These are phyloP conservation scores for Agonopterix arenella DNA, from an alignment of 2,888 invertebrate genomes.

Conservation along the genomic window DNA sequence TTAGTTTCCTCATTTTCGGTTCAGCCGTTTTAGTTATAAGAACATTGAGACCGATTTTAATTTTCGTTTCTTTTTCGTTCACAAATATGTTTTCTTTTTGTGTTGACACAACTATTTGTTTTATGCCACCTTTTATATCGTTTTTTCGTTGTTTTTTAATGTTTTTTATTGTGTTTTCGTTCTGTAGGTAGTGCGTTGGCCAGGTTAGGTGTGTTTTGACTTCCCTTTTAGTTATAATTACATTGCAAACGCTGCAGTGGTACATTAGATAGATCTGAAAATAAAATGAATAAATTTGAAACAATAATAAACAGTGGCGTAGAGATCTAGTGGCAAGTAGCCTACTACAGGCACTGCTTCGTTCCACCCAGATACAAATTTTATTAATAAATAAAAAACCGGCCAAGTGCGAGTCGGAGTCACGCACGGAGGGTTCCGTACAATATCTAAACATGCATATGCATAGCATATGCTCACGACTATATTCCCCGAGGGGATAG, in stretches of 20 bases:
- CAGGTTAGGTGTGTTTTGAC: conserved; percentile 19
- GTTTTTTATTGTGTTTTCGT: conserved; percentile 4
- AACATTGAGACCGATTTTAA: conserved; percentile 8
- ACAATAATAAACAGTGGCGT: too few relatives aligned
- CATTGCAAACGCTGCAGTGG: conserved; percentile 37
- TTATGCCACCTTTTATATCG: conserved; percentile 12
- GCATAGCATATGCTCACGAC: too few relatives aligned
- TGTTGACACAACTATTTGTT: conserved; percentile 5
- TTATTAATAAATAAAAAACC: too few relatives aligned
- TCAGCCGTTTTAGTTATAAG: conserved; percentile 1
- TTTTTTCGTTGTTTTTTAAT: conserved; percentile 10
- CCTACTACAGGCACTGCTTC: too few relatives aligned
- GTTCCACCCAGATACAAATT: too few relatives aligned
- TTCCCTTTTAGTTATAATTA: conserved; percentile 16
- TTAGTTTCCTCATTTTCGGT: conserved; percentile 10
- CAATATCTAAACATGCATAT: too few relatives aligned
- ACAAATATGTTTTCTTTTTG: conserved; percentile 15
- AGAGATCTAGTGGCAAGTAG: too few relatives aligned
- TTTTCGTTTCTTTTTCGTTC: conserved; percentile 10
- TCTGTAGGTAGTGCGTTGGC: conserved; percentile 12
- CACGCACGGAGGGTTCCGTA: too few relatives aligned
- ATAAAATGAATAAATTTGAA: background rate
- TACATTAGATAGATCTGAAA: conserved; percentile 28
- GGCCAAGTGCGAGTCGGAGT: too few relatives aligned
- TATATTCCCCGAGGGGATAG: too few relatives aligned